phyloP scores from a whole-genome alignment of 2,113 vertebrate genomes.

The Calonectris borealis region DNA sequence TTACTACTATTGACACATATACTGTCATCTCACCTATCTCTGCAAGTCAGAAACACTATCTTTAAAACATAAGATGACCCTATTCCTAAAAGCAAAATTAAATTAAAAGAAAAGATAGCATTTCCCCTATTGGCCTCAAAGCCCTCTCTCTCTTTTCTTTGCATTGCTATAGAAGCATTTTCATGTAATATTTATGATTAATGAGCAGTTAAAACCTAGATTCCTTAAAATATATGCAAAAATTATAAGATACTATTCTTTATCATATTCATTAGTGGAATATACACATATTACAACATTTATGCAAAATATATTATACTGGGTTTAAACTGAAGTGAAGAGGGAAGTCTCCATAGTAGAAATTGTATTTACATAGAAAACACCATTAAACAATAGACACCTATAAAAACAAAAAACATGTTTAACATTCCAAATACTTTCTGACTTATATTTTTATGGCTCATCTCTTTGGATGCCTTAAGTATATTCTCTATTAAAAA shows the following conservation, averaged over 20 bases:
- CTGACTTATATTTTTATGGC: not conserved
- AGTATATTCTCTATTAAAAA: not conserved
- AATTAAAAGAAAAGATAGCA: not conserved
- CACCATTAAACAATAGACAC: not conserved
- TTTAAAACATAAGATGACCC: slow-evolving; percentile 20
- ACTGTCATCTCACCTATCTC: not conserved
- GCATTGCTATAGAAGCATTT: not conserved
- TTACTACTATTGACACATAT: not conserved
- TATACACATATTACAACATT: not conserved
- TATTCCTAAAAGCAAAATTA: slow-evolving; percentile 31
- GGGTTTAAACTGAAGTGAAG: not conserved
- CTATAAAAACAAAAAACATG: not conserved
- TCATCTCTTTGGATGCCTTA: not conserved
- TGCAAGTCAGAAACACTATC: not conserved
- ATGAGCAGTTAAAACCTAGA: not conserved
- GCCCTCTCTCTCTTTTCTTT: not conserved
- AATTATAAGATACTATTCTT: not conserved
- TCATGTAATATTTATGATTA: not conserved
- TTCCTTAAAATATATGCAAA: not conserved
- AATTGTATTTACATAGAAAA: not conserved
- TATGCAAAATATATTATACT: not conserved
- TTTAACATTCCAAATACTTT: not conserved
- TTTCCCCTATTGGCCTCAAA: slow-evolving; percentile 4
- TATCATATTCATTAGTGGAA: not conserved
- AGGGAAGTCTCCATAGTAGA: not conserved